phyloP scores from a whole-genome alignment of 2,888 invertebrate genomes.

The Frankliniella intonsa region DNA sequence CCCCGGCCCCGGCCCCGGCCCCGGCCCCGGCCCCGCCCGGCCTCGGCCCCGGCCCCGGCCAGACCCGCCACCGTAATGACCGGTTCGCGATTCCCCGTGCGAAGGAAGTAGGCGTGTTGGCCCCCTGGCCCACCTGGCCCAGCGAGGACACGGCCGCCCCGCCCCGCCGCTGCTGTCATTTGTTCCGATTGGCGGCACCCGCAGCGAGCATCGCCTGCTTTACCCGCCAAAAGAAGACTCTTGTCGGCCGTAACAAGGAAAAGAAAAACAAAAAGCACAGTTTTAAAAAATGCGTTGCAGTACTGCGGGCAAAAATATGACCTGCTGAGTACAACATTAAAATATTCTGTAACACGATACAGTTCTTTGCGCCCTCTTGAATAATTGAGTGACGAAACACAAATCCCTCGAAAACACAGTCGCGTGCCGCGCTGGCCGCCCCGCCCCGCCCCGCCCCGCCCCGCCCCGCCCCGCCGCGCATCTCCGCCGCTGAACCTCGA shows the following conservation, averaged over 20 bases:
- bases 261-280: no score
- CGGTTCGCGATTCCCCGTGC: slow-evolving; percentile 13
- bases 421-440: neutral
- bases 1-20: neutral
- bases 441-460: no score
- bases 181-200: slow-evolving; percentile 15
- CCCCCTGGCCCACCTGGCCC: neutral
- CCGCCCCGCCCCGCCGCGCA: neutral
- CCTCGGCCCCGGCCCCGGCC: neutral
- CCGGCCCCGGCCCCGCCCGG: neutral
- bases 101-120: slow-evolving; percentile 19
- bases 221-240: no score
- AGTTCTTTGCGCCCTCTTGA: no score
- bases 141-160: neutral
- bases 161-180: neutral
- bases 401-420: no score
- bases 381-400: no score
- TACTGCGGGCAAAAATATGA: no score
- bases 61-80: neutral
- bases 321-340: no score
- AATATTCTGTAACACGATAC: no score
- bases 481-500: neutral
- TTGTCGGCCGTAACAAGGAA: no score
- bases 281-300: no score
- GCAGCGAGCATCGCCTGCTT: no score